Percentiles rank a stretch among this genome's conserved stretches.
Evolutionary conservation across 2,797 vertebrate genomes (phyloP).

Genomic region (Propithecus deckenii): DNA sequence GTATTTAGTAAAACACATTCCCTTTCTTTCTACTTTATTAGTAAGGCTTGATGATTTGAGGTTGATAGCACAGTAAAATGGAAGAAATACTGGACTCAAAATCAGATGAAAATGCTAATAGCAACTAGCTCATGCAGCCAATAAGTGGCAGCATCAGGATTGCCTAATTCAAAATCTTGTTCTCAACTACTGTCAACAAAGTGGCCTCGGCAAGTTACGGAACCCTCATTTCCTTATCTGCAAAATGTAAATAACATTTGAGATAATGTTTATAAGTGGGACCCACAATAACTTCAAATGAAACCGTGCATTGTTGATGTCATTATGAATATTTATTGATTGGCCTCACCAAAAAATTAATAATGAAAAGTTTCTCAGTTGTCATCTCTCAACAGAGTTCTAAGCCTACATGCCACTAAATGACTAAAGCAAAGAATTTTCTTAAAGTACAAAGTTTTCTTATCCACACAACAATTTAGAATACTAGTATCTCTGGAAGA

Average conservation of each 20-base stretch:
- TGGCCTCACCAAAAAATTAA: neutral
- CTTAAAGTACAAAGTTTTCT: neutral
- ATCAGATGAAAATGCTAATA: neutral
- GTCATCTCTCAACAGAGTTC: neutral
- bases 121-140: neutral
- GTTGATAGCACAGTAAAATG: neutral
- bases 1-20: conserved; percentile 4
- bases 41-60: neutral
- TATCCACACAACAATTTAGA: neutral
- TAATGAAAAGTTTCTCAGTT: neutral
- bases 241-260: neutral
- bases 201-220: neutral
- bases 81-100: neutral
- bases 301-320: neutral
- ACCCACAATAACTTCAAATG: neutral
- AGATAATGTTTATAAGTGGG: neutral
- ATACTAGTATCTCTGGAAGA: neutral
- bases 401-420: neutral
- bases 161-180: neutral
- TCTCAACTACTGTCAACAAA: neutral
- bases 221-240: neutral
- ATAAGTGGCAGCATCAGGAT: neutral
- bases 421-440: neutral
- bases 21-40: neutral
- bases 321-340: conserved; percentile 9